Evolutionary conservation across 1,140 invertebrate species (phyloP), one percentile per base, ranked within the genome.

Genomic region (Trichogramma pretiosum): DNA sequence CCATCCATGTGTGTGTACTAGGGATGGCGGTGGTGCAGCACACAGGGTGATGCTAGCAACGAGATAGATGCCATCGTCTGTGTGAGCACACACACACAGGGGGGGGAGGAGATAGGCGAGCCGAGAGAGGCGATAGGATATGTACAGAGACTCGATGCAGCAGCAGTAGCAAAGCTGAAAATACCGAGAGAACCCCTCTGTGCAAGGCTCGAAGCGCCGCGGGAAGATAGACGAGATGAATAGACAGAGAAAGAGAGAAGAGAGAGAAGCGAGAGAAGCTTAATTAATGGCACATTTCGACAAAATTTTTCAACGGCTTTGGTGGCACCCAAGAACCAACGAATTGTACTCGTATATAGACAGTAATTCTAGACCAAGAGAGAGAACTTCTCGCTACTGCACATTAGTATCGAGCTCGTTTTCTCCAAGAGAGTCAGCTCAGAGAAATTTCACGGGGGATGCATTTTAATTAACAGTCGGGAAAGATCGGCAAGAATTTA

Each of bases 261-360:
- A 11, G 24, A 33, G n/a, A 39, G 41, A 44, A 22, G 48, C 35
- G 9, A n/a, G n/a, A n/a, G n/a, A 21, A 41, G 43, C 43, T 46
- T 51, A 51, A 51, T 51, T 51, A 46, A 51, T 51, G 49, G 43
- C 43, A n/a, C n/a, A 39, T 41, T 51, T 46, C 38, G 38, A 46
- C 46, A 51, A 51, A 51, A 45, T 22, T 22, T 45, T 33, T 35
- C 28, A 7, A 26, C 17, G 13, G 35, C n/a, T 37, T 40, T n/a
- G n/a, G n/a, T n/a, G n/a, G n/a, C n/a, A n/a, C n/a, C n/a, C n/a
- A n/a, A n/a, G n/a, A n/a, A n/a, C n/a, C n/a, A n/a, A n/a, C n/a
- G n/a, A n/a, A n/a, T n/a, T n/a, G n/a, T n/a, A n/a, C n/a, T n/a
- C n/a, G n/a, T n/a, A n/a, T n/a, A n/a, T n/a, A n/a, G n/a, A n/a